phyloP scores from a whole-genome alignment of 2,113 vertebrate genomes.

The Leptodactylus fuscus region DNA sequence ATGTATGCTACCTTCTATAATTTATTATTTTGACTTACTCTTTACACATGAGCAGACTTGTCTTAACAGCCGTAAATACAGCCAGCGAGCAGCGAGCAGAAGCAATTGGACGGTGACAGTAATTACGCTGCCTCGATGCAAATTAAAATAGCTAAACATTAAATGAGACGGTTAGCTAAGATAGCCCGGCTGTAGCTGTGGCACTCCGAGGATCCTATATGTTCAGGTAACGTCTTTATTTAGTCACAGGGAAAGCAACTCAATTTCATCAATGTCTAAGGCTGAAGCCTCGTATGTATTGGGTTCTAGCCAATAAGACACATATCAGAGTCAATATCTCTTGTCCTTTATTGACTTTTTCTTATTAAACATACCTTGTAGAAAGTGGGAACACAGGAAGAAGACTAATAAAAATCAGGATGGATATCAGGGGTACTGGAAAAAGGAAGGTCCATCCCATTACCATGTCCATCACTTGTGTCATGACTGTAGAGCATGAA shows the following conservation, averaged over 20 bases:
- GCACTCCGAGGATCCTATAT: slow-evolving; percentile 55
- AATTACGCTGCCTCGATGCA: slow-evolving; percentile 75
- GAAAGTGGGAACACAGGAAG: too few relatives aligned
- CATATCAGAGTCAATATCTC: not conserved
- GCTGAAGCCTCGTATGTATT: not conserved
- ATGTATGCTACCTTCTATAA: slow-evolving; percentile 74
- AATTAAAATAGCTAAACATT: slow-evolving; percentile 78
- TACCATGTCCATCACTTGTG: too few relatives aligned
- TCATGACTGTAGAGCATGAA: too few relatives aligned
- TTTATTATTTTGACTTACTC: slow-evolving; percentile 78
- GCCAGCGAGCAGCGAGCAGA: slow-evolving; percentile 73
- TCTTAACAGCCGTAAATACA: slow-evolving; percentile 83
- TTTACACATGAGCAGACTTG: slow-evolving; percentile 72
- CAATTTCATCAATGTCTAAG: not conserved
- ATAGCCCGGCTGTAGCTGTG: slow-evolving; percentile 75
- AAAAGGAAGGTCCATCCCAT: too few relatives aligned
- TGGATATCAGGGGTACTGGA: too few relatives aligned
- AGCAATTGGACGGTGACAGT: slow-evolving; percentile 74
- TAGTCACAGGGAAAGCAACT: not conserved
- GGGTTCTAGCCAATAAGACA: not conserved
- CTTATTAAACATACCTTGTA: too few relatives aligned
- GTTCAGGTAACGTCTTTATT: not conserved
- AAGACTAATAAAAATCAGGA: too few relatives aligned
- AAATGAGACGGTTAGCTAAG: slow-evolving; percentile 74
- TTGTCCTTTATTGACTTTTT: too few relatives aligned